These are phyloP conservation scores for Amphipoea lucens DNA, from an alignment of 2,888 invertebrate genomes.

Conservation along the genomic window DNA sequence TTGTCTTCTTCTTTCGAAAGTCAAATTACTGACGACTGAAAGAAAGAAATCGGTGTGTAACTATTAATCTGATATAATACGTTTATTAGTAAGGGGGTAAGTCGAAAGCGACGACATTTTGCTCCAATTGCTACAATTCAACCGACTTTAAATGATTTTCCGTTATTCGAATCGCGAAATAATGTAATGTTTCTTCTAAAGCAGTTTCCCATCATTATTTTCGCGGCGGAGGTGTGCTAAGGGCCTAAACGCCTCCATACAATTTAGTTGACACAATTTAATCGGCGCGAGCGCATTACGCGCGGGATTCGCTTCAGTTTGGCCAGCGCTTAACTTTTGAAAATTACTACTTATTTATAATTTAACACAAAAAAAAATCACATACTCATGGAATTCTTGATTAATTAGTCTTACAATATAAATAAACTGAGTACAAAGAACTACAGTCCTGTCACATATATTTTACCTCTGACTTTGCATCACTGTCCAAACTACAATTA, in stretches of 20 bases:
- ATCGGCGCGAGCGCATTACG: no score
- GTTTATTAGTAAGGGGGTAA: no score
- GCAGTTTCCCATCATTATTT: background rate
- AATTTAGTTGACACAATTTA: no score
- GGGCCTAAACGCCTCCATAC: background rate
- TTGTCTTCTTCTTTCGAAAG: no score
- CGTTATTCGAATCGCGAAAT: background rate
- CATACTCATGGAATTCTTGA: conserved; percentile 31
- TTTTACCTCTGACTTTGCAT: background rate
- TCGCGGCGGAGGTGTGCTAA: background rate
- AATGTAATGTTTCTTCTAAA: background rate
- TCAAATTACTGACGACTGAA: no score
- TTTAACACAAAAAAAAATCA: conserved; percentile 22
- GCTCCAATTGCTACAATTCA: background rate
- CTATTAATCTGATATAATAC: no score
- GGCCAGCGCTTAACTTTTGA: background rate
- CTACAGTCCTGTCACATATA: background rate
- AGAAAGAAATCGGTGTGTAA: no score
- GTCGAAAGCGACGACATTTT: background rate
- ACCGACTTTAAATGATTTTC: no score
- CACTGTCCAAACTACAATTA: background rate
- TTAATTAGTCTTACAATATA: conserved; percentile 3
- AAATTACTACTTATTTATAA: conserved; percentile 25
- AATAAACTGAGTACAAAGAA: conserved; percentile 17
- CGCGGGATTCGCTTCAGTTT: background rate